A percentile compares a stretch with the other conserved stretches of the same genome.
phyloP scores from a whole-genome alignment of 1,140 invertebrate genomes.

The Heliconius eleuchia region DNA sequence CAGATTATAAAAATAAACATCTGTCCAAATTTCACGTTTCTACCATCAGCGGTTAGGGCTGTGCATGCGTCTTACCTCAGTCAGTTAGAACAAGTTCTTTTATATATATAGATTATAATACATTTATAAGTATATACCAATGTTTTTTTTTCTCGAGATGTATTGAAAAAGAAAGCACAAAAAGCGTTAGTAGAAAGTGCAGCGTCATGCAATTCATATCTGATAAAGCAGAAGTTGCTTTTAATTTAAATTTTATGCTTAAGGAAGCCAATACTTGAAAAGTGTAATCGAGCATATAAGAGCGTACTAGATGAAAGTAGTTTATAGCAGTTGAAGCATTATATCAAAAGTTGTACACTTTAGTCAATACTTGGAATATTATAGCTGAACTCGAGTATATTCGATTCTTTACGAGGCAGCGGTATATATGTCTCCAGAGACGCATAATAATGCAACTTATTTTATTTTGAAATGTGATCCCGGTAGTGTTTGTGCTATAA shows the following conservation, averaged over 20 bases:
- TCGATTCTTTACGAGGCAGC: conserved; percentile 13
- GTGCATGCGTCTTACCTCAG: too few species aligned
- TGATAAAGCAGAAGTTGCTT: conserved; percentile 1
- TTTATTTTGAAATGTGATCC: conserved; percentile 25
- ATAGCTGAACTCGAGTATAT: conserved; percentile 1
- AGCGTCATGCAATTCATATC: neutral
- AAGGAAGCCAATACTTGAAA: conserved; percentile 12
- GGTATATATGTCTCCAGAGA: conserved; percentile 8
- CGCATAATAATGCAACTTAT: conserved; percentile 20
- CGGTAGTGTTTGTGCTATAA: conserved; percentile 20
- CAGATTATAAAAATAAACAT: too few species aligned
- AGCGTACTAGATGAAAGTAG: conserved; percentile 8
- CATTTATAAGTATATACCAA: neutral
- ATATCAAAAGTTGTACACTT: conserved; percentile 10
- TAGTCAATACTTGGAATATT: conserved; percentile 12
- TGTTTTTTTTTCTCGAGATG: neutral
- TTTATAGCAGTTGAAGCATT: conserved; percentile 11
- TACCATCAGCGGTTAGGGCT: too few species aligned
- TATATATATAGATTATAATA: too few species aligned
- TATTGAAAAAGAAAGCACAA: neutral
- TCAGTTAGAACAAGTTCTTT: too few species aligned
- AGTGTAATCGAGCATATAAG: neutral
- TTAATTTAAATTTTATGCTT: conserved; percentile 11
- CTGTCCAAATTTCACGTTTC: too few species aligned
- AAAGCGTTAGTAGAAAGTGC: neutral